Evolutionary conservation across 2,113 vertebrate species (phyloP), one percentile per base, ranked within the genome.

Genomic region (Orientallactaga bullata): DNA sequence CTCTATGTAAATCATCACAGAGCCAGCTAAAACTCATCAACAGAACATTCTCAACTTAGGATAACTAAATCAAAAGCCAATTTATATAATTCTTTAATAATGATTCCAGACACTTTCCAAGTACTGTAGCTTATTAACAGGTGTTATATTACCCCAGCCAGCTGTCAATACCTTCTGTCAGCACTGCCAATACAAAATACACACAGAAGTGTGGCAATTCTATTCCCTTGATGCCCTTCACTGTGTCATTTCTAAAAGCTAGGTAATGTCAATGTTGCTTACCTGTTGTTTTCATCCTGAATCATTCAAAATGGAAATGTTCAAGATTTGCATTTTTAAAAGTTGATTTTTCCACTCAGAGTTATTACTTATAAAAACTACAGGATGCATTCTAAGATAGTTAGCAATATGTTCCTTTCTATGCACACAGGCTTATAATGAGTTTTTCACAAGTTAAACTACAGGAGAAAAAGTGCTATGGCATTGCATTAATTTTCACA

Each of bases 401-500:
- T 76, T 89, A 73, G 24, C 65, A 66, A 88, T 89, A 63, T 77
- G 76, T 85, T 66, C 8, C 85, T n/a, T 90, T 60, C 47, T 90
- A 73, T 28, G 7, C 16, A 78, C 93, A 77, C 21, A 86, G 58
- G 79, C 18, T 84, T 73, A 76, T 86, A 82, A 82, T 93, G 30
- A 39, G 11, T 71, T 32, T 93, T 63, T 47, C 13, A 73, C 23
- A 89, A 88, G 26, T 83, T 93, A 93, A 96, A 79, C 91, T 74
- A 63, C 85, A 39, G 20, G 15, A 28, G 24, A 51, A 85, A 85
- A 86, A 65, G 47, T 74, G 69, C 18, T 26, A 80, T 30, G 72
- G 93, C 87, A 93, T 85, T 95, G 30, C 12, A 73, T 83, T 90
- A 91, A 92, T 94, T 94, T 95, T 88, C 91, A 88, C 32, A 83